A percentile compares a stretch with the other conserved stretches of the same genome.
phyloP scores from a whole-genome alignment of 2,797 vertebrate species.

The Neosilurus mollespiculum region DNA sequence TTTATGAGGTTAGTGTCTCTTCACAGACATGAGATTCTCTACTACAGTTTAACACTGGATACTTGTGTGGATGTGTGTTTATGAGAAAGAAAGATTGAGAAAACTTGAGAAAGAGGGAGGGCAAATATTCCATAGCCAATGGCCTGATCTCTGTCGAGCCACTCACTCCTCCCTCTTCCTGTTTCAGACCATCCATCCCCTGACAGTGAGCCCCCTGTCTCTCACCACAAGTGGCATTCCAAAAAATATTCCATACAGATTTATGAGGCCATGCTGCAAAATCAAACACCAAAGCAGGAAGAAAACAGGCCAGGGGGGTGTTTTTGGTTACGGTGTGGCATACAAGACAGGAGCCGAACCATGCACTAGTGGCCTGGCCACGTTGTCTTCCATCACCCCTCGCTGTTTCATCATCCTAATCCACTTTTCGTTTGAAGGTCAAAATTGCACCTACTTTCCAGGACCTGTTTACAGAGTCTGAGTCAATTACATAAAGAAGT shows the following conservation, averaged over 20 bases:
- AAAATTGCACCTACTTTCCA: conserved; percentile 1
- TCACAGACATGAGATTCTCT: conserved; percentile 1
- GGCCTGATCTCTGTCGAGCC: conserved; percentile 40
- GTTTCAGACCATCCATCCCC: conserved; percentile 14
- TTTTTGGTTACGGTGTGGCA: conserved; percentile 52
- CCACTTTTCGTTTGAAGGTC: conserved; percentile 14
- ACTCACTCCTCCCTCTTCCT: not conserved
- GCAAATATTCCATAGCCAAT: conserved; percentile 37
- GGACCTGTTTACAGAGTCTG: not conserved
- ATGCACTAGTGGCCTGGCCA: conserved; percentile 41
- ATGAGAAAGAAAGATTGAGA: conserved; percentile 29
- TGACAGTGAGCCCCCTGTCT: conserved; percentile 34
- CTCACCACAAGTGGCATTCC: conserved; percentile 54
- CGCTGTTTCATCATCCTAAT: conserved; percentile 22
- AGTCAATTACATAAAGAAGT: not conserved
- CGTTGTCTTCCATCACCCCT: not conserved
- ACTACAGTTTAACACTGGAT: conserved; percentile 28
- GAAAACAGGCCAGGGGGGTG: conserved; percentile 46
- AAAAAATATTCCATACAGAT: conserved; percentile 53
- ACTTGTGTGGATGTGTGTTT: conserved; percentile 26
- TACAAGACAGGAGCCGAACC: conserved; percentile 36
- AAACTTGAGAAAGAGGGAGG: conserved; percentile 9
- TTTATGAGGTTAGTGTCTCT: not conserved
- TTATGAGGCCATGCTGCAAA: conserved; percentile 56
- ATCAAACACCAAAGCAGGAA: conserved; percentile 38